Base-by-base conservation (phyloP, 2,797 vertebrate species). In the Percopsis omiscomaycus region DNA sequence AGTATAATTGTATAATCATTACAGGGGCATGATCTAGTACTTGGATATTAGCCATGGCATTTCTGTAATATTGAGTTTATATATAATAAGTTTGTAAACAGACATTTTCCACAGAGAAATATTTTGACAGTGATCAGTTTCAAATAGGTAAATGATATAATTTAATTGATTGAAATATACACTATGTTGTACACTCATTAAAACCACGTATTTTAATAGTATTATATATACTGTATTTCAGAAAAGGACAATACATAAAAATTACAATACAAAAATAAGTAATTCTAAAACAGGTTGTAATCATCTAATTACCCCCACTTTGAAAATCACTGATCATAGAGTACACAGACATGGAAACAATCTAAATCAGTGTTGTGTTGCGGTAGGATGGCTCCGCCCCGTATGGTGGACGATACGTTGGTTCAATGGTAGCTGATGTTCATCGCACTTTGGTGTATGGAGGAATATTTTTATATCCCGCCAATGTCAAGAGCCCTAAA, bases 341-440 rank as follows among this genome's bases (percentile, higher is more conserved):
- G 29, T 37, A 37, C 2, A 37, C 2, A 6, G 13, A 15, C 42
- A 10, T 16, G 30, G 16, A 10, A 29, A 45, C n/a, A 0, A n/a
- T 52, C 10, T 61, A 2, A 22, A 29, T 51, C 6, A 22, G 22
- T 1, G 22, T 5, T 64, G 16, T 61, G 6, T 72, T 56, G 75
- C n/a, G 64, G 48, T 8, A 99, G 97, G 95, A 96, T 70, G 94
- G 94, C 44, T 95, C 94, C 37, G 92, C 94, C 29, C 94, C 97
- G 0, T 99, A 98, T 8, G 96, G 96, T 3, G 94, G 94, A 12
- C 90, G 97, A 55, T 99, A 99, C 1, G 90, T 98, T 64, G 97
- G 97, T 4, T 99, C 97, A 44, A 99, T 98, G 97, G 97, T 99
- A 0, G 97, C 97, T 32, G 96, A 98, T 42, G 95, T 98, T 45